phyloP scores from a whole-genome alignment of 2,113 vertebrate species.

The Pluvialis apricaria region DNA sequence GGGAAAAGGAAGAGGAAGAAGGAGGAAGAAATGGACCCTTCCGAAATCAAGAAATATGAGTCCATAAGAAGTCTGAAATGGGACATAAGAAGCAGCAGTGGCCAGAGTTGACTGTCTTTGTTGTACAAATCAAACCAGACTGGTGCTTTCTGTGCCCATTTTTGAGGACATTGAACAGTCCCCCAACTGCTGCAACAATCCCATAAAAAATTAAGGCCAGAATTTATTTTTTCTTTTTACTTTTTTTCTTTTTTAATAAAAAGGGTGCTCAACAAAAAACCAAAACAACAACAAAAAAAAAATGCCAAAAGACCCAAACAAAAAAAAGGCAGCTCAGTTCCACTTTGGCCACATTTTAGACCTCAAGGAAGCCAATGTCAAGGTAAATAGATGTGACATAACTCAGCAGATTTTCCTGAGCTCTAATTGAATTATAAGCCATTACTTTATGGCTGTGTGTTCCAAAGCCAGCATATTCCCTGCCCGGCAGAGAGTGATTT shows the following conservation, averaged over 20 bases:
- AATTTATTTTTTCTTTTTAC: neutral
- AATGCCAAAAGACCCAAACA: neutral
- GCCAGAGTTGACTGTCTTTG: neutral
- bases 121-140: neutral
- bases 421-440: slow-evolving; percentile 55
- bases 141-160: neutral
- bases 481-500: neutral
- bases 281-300: neutral
- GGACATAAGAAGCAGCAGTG: neutral
- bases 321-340: slow-evolving; percentile 7
- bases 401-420: slow-evolving; percentile 33
- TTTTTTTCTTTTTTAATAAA: neutral
- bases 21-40: neutral
- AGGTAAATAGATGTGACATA: slow-evolving; percentile 18
- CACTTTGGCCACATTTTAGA: slow-evolving; percentile 7
- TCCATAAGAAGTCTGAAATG: neutral
- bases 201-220: slow-evolving; percentile 27
- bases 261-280: fast-evolving
- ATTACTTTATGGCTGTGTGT: neutral
- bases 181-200: neutral
- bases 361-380: slow-evolving; percentile 28
- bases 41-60: neutral
- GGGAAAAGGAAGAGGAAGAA: neutral
- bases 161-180: slow-evolving; percentile 2
- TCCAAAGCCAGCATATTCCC: neutral